Evolutionary conservation across 2,888 invertebrate genomes (phyloP).

Genomic region (Scrobipalpa atriplicella): DNA sequence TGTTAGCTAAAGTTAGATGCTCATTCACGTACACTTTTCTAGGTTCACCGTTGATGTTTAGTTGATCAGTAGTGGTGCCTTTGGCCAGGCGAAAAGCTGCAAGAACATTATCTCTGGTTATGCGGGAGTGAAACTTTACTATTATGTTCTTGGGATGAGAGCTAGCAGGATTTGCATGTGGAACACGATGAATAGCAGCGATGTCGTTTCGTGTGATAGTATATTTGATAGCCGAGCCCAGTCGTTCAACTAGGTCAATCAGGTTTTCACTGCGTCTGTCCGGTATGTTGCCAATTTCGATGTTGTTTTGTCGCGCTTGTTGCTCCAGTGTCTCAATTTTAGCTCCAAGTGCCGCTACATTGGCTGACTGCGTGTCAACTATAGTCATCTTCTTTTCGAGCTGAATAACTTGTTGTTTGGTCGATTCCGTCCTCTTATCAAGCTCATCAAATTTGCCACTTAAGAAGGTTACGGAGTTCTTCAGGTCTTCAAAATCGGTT

Average conservation of each 20-base stretch:
- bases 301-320: constrained; percentile 20
- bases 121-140: not conserved
- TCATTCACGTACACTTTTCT: constrained; percentile 29
- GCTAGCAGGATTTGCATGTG: not conserved
- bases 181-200: constrained; percentile 15
- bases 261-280: constrained; percentile 26
- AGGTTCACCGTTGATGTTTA: constrained; percentile 26
- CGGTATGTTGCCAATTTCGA: constrained; percentile 26
- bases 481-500: constrained; percentile 12
- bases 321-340: constrained; percentile 25
- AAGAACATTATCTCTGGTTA: constrained; percentile 30
- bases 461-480: not conserved
- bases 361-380: not conserved
- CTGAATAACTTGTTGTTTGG: not conserved
- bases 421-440: not conserved
- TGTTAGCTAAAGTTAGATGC: constrained; percentile 33
- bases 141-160: constrained; percentile 18
- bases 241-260: not conserved
- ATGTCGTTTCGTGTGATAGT: constrained; percentile 10
- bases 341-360: not conserved
- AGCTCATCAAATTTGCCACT: constrained; percentile 19
- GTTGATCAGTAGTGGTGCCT: constrained; percentile 19
- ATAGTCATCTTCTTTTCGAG: not conserved
- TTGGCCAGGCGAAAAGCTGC: constrained; percentile 25
- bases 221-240: not conserved